phyloP scores from a whole-genome alignment of 2,797 vertebrate genomes.

The Pitangus sulphuratus region DNA sequence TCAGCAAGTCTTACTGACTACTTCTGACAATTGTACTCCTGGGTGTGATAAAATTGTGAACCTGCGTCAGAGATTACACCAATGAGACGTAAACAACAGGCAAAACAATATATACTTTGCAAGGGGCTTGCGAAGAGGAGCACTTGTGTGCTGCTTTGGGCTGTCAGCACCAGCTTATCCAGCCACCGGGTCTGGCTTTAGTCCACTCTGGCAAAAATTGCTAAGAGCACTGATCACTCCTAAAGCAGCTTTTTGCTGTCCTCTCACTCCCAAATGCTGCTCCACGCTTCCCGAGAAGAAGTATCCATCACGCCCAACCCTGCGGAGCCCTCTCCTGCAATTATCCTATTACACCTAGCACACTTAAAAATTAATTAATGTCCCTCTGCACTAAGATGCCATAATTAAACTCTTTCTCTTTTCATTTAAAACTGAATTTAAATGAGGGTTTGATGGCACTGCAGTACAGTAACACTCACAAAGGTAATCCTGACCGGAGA shows the following conservation, averaged over 20 bases:
- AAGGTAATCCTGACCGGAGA: not conserved
- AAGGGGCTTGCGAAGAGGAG: not conserved
- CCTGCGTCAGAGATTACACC: not conserved
- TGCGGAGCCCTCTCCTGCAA: not conserved
- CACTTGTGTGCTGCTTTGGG: rapidly evolving
- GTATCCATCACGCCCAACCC: rapidly evolving
- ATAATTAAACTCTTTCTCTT: constrained; percentile 10
- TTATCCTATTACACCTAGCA: not conserved
- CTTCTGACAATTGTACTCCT: not conserved
- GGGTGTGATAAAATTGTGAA: not conserved
- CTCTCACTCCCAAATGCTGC: not conserved
- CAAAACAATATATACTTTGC: rapidly evolving
- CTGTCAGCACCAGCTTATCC: not conserved
- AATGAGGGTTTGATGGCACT: not conserved
- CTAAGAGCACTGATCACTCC: rapidly evolving
- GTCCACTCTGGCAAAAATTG: not conserved
- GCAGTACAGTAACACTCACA: not conserved
- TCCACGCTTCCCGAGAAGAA: rapidly evolving
- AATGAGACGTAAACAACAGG: not conserved
- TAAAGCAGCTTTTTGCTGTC: not conserved
- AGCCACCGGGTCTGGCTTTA: rapidly evolving
- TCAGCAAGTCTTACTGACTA: not conserved
- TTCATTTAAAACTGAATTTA: constrained; percentile 16
- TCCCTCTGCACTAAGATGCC: not conserved
- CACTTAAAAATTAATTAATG: constrained; percentile 21